These are phyloP conservation scores for Dendrocincla tyrannina DNA, from an alignment of 2,797 vertebrate species.

Conservation along the genomic window DNA sequence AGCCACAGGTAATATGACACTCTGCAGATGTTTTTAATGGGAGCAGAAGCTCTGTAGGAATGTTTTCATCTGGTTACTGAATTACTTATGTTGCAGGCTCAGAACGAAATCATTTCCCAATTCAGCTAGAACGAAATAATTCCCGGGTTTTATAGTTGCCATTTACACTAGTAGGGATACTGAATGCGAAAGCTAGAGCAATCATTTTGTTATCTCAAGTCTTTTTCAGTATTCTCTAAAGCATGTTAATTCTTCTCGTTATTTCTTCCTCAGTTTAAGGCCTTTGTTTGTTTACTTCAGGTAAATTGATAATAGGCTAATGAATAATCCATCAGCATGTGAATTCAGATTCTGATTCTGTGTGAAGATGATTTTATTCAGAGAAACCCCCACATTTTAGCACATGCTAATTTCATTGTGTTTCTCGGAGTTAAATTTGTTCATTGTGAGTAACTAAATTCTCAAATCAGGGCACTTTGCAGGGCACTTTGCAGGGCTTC, in stretches of 20 bases:
- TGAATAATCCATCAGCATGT: background rate
- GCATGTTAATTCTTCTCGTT: background rate
- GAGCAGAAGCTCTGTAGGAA: background rate
- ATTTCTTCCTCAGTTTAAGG: background rate
- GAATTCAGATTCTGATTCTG: background rate
- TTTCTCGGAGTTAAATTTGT: background rate
- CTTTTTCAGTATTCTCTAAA: background rate
- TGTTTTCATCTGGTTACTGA: background rate
- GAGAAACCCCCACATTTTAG: rapidly evolving
- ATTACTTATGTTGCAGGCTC: background rate
- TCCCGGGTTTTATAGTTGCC: background rate
- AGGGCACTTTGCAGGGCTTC: background rate
- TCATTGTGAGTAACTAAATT: background rate
- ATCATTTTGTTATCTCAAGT: background rate
- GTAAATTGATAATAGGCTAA: background rate
- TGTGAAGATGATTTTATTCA: background rate
- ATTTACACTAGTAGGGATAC: background rate
- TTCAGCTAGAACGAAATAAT: background rate
- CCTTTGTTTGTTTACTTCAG: background rate
- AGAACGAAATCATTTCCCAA: background rate
- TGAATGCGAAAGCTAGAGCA: background rate
- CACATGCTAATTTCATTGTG: background rate
- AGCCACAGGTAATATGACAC: background rate
- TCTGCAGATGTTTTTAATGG: background rate
- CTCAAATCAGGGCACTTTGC: background rate